These are phyloP conservation scores for Pygocentrus nattereri DNA, from an alignment of 2,797 vertebrate genomes.

Conservation along the genomic window DNA sequence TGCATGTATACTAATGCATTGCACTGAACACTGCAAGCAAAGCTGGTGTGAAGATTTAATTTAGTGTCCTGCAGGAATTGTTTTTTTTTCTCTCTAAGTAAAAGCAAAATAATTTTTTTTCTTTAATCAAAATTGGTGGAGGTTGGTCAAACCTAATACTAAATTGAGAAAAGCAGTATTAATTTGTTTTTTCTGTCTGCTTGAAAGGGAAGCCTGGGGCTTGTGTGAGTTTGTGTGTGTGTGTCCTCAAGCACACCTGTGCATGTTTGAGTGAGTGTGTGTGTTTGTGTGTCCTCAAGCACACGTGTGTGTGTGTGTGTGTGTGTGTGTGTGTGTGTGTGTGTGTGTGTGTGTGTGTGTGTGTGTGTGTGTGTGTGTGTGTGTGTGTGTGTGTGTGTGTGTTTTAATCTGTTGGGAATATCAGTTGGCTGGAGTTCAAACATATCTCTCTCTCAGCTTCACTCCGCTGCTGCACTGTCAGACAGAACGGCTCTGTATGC, in stretches of 20 bases:
- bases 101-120: neutral
- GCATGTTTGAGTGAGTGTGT: conserved; percentile 11
- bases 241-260: no score
- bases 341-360: neutral
- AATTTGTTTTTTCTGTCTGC: conserved; percentile 21
- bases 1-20: conserved; percentile 40
- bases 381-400: neutral
- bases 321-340: neutral
- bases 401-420: conserved; percentile 22
- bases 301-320: neutral
- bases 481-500: conserved; percentile 55
- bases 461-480: conserved; percentile 36
- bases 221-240: conserved; percentile 8
- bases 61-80: neutral
- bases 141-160: conserved; percentile 18
- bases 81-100: neutral
- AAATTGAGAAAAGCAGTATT: conserved; percentile 21
- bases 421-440: conserved; percentile 47
- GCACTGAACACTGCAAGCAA: conserved; percentile 25
- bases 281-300: neutral
- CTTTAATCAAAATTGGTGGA: conserved; percentile 16
- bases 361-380: neutral
- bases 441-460: conserved; percentile 46
- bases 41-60: conserved; percentile 1
- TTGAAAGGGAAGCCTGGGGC: conserved; percentile 27